Evolutionary conservation across 30 jellyfish, hydroid and myxozoan genomes (phyloP), one percentile per base, ranked within the genome.

Genomic region (Morbakka virulenta): DNA sequence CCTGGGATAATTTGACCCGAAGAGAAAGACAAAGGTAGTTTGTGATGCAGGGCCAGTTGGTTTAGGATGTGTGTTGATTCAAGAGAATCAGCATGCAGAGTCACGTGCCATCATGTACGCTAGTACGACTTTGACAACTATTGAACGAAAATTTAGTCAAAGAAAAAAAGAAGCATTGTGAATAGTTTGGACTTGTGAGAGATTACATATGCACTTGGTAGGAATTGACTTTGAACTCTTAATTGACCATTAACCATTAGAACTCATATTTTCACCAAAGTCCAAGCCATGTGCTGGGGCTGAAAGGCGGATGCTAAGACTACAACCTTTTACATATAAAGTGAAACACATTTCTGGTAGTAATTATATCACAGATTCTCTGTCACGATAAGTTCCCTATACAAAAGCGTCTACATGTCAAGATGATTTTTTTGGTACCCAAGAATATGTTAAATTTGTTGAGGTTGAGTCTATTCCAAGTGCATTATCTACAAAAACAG

Each of bases 11-110:
- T 83, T 72, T 35, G 87, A 83, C 49, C 26, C 34, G 23, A 61
- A 52, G 3, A 69, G 49, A 30, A 80, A 81, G 3, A 49, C 93
- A 1, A 12, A n/a, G 4, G 35, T 81, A 3, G 2, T 20, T 17
- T 76, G 57, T 20, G 93, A 81, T 63, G 86, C 86, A 0, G 61
- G 86, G 21, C 86, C 80, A 6, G 85, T 81, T 35, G 81, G 93
- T 2, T 20, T 81, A 34, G 87, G 94, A 35, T 88, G 79, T 23
- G 83, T 82, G 33, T 52, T 82, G 28, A 57, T 82, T 33, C 90
- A 71, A 50, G 69, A 52, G 75, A n/a, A n/a, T n/a, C 72, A 51
- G 29, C 48, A 31, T 2, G 4, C 3, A 64, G 76, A 64, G 13
- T 50, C 26, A 6, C 28, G 13, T 24, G 4, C 31, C 14, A 35